Evolutionary conservation across 2,797 vertebrate species (phyloP), one percentile per base, ranked within the genome.

Genomic region (Melopsittacus undulatus): DNA sequence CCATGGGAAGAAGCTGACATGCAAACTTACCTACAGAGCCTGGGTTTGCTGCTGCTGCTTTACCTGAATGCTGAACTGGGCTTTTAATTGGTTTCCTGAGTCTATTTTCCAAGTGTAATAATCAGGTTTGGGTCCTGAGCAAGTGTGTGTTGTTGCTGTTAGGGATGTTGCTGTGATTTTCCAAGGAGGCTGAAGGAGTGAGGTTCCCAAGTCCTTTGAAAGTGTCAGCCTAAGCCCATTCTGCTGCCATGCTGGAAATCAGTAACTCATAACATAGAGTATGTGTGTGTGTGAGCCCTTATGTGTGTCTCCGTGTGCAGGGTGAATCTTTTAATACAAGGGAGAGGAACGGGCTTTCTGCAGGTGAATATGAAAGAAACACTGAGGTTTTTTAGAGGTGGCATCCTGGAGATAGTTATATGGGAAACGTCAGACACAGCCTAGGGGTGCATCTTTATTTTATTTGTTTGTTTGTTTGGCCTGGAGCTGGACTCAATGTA

Each of bases 401-500:
- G 93, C 87, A 85, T 96, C 85, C 91, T 88, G 90, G 92, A 95
- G 94, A 14, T 38, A 89, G 95, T 95, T 95, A 94, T 83, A 42
- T 83, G 89, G 90, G 81, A 80, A 70, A 94, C 96, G 92, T 74
- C 95, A 97, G 91, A 94, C 94, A 96, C 95, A 94, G 96, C 95
- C 95, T 96, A 86, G 87, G 90, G 95, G 83, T 92, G 94, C 80
- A 90, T 96, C 92, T 96, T 96, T 95, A 94, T 97, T 95, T 97
- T 97, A 95, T 96, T 95, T 95, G 91, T 95, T 95, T 94, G 93
- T 97, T 95, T 27, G 2, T 90, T 95, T 95, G 94, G 86, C 95
- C 94, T 93, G 90, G 89, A 97, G 96, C 95, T 97, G 95, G 93
- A 76, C 95, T 87, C 40, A 24, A 52, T 0, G 11, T 69, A 32